Conservation (phyloP, 1,140 invertebrate species). For the Pomacea maculata region DNA sequence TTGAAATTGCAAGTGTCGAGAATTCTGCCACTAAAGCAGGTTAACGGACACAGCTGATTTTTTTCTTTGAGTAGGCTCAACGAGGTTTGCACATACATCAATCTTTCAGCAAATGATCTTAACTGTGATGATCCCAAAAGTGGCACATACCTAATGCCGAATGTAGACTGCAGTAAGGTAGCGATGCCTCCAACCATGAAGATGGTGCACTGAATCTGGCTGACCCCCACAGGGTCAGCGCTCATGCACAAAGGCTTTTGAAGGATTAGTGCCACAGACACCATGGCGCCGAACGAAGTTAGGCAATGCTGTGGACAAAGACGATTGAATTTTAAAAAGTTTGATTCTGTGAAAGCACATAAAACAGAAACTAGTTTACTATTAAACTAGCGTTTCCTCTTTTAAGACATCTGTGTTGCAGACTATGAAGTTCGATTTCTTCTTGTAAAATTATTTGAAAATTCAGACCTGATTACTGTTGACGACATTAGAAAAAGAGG, state of each 20-base stretch:
- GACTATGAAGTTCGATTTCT: no score
- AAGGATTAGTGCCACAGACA: slow-evolving; percentile 84
- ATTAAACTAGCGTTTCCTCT: no score
- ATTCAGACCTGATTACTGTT: no score
- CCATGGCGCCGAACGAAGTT: slow-evolving; percentile 86
- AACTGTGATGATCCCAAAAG: no score
- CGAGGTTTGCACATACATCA: not conserved
- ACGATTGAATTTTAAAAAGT: no score
- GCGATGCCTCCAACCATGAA: slow-evolving; percentile 86
- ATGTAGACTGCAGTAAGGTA: slow-evolving; percentile 81
- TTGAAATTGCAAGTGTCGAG: not conserved
- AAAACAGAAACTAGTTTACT: no score
- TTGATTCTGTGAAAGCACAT: no score
- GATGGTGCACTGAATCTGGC: slow-evolving; percentile 83
- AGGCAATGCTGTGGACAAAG: slow-evolving; percentile 77
- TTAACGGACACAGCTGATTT: not conserved
- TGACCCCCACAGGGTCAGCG: slow-evolving; percentile 64
- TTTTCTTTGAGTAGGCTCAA: not conserved
- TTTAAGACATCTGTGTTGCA: no score
- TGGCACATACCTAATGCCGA: slow-evolving; percentile 76
- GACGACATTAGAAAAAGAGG: no score
- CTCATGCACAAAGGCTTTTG: slow-evolving; percentile 84
- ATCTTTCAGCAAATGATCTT: no score
- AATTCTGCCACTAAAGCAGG: not conserved
- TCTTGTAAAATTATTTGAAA: no score